Evolutionary conservation across 2,113 vertebrate species (phyloP).

Genomic region (Nanorana parkeri): DNA sequence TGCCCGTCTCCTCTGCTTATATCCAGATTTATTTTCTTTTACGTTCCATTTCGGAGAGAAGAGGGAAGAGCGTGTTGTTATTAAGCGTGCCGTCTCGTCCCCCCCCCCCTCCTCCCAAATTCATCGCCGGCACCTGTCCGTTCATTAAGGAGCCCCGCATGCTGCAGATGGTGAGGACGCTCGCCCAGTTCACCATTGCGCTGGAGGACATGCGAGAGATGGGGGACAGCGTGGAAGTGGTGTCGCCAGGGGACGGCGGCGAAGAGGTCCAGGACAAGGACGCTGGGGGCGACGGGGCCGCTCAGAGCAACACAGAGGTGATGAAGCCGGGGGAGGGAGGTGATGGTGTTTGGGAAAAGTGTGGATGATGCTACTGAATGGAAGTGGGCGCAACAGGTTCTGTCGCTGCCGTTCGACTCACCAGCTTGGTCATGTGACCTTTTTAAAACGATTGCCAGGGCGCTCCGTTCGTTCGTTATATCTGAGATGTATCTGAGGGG

Average conservation of each 20-base stretch:
- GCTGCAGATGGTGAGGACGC: conserved; percentile 97
- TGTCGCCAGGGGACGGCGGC: conserved; percentile 64
- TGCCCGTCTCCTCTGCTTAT: too few species aligned
- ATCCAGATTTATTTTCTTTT: background rate
- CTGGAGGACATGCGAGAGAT: conserved; percentile 96
- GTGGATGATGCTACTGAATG: too few species aligned
- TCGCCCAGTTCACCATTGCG: conserved; percentile 97
- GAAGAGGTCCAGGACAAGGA: conserved; percentile 65
- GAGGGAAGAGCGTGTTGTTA: background rate
- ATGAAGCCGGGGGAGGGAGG: background rate
- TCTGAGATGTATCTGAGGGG: too few species aligned
- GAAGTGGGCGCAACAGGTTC: too few species aligned
- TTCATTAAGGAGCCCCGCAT: conserved; percentile 76
- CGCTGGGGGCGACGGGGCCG: conserved; percentile 65
- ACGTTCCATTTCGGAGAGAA: background rate
- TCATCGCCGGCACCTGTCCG: conserved; percentile 55
- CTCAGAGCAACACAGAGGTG: conserved; percentile 75
- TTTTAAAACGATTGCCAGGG: too few species aligned
- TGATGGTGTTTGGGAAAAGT: background rate
- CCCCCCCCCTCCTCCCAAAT: background rate
- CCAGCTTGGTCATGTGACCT: too few species aligned
- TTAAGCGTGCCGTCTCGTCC: too few species aligned
- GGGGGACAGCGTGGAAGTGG: conserved; percentile 77
- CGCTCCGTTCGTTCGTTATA: too few species aligned
- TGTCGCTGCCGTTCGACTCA: too few species aligned